Conservation (phyloP, 1,140 invertebrate species). For the Cydia fagiglandana region DNA sequence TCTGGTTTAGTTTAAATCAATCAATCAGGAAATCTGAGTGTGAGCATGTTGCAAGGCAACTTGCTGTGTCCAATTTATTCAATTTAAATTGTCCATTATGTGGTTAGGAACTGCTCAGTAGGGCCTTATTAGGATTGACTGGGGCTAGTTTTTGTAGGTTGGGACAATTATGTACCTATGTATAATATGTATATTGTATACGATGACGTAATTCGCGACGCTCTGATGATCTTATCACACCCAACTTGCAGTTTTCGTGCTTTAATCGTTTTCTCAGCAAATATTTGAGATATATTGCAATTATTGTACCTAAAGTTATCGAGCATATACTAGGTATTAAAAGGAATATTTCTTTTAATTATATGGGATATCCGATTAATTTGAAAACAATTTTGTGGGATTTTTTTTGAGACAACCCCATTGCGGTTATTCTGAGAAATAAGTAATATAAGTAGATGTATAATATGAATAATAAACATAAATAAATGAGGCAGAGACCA, state of each 20-base stretch:
- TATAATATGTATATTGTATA: slow-evolving; percentile 7
- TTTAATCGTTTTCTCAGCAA: background rate
- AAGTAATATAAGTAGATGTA: background rate
- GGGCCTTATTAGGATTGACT: slow-evolving; percentile 3
- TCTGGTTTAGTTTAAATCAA: slow-evolving; percentile 5
- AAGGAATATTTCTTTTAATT: too few species aligned
- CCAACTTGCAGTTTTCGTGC: background rate
- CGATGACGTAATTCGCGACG: slow-evolving; percentile 3
- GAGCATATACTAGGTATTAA: too few species aligned
- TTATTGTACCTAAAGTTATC: background rate
- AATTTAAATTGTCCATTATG: slow-evolving; percentile 1
- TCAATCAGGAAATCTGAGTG: slow-evolving; percentile 12
- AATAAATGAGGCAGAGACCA: background rate
- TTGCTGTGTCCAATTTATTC: slow-evolving; percentile 13
- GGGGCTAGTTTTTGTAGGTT: slow-evolving; percentile 9
- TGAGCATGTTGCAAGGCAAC: background rate
- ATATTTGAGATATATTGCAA: background rate
- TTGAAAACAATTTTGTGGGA: background rate
- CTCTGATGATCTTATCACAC: slow-evolving; percentile 6
- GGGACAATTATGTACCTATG: background rate
- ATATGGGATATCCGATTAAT: background rate
- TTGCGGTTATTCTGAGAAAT: background rate
- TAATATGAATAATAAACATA: background rate
- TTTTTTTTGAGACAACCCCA: background rate
- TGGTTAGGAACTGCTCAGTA: slow-evolving; percentile 9